A percentile compares a stretch with the other conserved stretches of the same genome.
These are phyloP conservation scores for Buathra laborator DNA, from an alignment of 2,888 invertebrate genomes.

Conservation along the genomic window DNA sequence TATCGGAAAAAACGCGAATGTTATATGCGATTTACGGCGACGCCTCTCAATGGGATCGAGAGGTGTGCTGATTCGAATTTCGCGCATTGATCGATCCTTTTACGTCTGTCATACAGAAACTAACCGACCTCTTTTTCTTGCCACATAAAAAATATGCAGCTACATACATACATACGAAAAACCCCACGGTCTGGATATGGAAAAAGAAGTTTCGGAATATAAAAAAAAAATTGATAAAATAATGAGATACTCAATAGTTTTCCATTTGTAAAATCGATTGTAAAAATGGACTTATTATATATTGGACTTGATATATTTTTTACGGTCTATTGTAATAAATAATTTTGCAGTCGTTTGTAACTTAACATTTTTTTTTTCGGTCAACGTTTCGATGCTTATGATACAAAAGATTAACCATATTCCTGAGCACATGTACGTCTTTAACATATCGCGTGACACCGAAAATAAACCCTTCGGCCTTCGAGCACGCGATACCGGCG, in stretches of 20 bases:
- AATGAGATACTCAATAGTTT: background rate
- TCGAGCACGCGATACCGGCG: too few relatives aligned
- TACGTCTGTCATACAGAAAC: slow-evolving; percentile 10
- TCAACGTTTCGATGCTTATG: background rate
- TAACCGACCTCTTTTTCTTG: slow-evolving; percentile 12
- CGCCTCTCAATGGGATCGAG: slow-evolving; percentile 50
- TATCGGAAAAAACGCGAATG: slow-evolving; percentile 50
- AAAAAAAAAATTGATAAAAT: background rate
- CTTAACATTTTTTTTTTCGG: background rate
- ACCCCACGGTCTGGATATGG: background rate
- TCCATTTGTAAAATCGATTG: too few relatives aligned
- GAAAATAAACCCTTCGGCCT: too few relatives aligned
- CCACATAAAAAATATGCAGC: background rate
- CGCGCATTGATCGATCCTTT: slow-evolving; percentile 34
- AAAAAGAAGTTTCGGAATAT: background rate
- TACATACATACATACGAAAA: background rate
- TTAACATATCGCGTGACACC: background rate
- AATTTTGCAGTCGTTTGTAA: too few relatives aligned
- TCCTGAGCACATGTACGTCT: background rate
- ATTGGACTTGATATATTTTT: too few relatives aligned
- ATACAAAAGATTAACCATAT: background rate
- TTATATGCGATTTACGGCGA: slow-evolving; percentile 50
- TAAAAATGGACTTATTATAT: too few relatives aligned
- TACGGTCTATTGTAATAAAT: too few relatives aligned
- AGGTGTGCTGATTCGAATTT: background rate